phyloP scores from a whole-genome alignment of 2,113 vertebrate genomes.

The Trichomycterus rosablanca region DNA sequence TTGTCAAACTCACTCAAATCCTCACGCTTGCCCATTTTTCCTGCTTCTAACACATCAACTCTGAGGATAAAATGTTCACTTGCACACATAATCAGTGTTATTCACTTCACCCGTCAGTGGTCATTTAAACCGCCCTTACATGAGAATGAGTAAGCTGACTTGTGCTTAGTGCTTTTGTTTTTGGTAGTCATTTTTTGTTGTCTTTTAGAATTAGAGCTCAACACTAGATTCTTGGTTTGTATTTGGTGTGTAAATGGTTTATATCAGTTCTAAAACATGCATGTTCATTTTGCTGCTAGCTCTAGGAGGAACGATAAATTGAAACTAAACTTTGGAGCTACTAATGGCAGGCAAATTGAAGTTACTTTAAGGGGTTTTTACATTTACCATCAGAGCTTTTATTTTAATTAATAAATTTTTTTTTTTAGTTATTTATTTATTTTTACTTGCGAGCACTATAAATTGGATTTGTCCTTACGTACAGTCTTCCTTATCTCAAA shows the following conservation, averaged over 20 bases:
- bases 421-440: not conserved
- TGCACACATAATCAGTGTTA: too few relatives aligned
- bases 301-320: slow-evolving; percentile 40
- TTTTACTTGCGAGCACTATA: slow-evolving; percentile 16
- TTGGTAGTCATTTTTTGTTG: too few relatives aligned
- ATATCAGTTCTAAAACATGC: slow-evolving; percentile 40
- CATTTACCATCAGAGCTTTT: slow-evolving; percentile 26
- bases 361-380: slow-evolving; percentile 23
- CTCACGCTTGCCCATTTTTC: too few relatives aligned
- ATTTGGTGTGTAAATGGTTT: slow-evolving; percentile 19
- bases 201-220: too few relatives aligned
- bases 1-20: too few relatives aligned
- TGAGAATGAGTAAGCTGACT: too few relatives aligned
- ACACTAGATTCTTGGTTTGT: slow-evolving; percentile 14
- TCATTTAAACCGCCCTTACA: too few relatives aligned
- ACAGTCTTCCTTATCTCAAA: slow-evolving; percentile 38
- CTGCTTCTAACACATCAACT: too few relatives aligned
- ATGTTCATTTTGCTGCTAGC: slow-evolving; percentile 25
- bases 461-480: slow-evolving; percentile 40
- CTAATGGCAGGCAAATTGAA: slow-evolving; percentile 25
- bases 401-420: too few relatives aligned
- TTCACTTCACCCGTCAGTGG: too few relatives aligned
- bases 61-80: too few relatives aligned
- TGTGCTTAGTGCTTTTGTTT: too few relatives aligned
- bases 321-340: slow-evolving; percentile 33